Percentiles rank a stretch among this genome's conserved stretches.
Conservation (phyloP, 1,140 invertebrate genomes). For the Pseudomyrmex cubaensis region DNA sequence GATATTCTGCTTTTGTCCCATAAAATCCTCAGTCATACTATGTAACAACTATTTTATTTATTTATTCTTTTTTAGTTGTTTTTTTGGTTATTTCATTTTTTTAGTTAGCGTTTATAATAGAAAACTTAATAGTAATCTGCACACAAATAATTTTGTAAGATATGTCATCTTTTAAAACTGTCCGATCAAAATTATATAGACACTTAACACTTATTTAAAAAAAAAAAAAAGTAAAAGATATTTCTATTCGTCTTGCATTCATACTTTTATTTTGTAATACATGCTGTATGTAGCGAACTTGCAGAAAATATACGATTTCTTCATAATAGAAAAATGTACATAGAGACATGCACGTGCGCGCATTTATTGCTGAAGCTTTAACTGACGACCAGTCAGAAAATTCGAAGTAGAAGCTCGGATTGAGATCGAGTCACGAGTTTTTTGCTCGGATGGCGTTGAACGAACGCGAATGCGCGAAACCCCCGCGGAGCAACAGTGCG, state of each 20-base stretch:
- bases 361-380: slow-evolving; percentile 6
- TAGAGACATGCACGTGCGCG: slow-evolving; percentile 16
- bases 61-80: background rate
- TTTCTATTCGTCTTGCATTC: background rate
- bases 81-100: no score
- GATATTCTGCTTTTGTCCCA: slow-evolving; percentile 7
- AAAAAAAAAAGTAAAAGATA: background rate
- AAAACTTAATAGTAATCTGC: background rate
- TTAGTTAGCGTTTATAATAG: background rate
- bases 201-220: no score
- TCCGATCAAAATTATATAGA: background rate
- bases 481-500: slow-evolving; percentile 84
- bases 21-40: slow-evolving; percentile 30
- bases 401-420: slow-evolving; percentile 73
- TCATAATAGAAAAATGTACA: background rate
- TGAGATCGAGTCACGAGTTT: slow-evolving; percentile 82
- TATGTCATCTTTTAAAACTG: no score
- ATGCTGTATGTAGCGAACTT: background rate
- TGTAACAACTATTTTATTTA: background rate
- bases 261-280: slow-evolving; percentile 16
- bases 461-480: slow-evolving; percentile 84
- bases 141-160: no score
- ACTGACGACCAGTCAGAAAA: slow-evolving; percentile 44
- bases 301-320: slow-evolving; percentile 29
- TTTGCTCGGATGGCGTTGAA: slow-evolving; percentile 79